phyloP scores from a whole-genome alignment of 2,797 vertebrate species.

The Lagorchestes hirsutus region DNA sequence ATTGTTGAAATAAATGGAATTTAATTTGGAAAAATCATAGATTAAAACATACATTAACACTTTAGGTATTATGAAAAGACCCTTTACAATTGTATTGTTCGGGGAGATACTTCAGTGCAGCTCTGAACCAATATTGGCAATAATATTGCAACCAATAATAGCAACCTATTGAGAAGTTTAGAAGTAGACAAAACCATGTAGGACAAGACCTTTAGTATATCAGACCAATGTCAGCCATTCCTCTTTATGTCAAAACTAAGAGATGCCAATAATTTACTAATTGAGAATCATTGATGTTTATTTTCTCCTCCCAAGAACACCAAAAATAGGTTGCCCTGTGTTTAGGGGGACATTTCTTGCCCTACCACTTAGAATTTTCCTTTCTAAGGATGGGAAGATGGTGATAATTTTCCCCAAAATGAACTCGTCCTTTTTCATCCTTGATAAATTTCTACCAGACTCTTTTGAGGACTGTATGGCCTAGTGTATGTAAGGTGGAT shows the following conservation, averaged over 20 bases:
- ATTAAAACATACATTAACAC: neutral
- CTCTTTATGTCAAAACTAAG: neutral
- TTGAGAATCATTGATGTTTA: neutral
- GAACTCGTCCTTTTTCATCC: neutral
- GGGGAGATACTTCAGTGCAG: neutral
- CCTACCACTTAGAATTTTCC: conserved; percentile 12
- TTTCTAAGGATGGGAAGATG: neutral
- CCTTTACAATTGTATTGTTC: neutral
- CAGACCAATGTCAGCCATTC: neutral
- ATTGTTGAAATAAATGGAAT: neutral
- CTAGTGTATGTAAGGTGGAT: no score
- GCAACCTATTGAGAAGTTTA: neutral
- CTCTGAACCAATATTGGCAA: neutral
- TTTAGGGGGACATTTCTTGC: neutral
- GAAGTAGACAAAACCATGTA: neutral
- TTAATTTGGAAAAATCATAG: neutral
- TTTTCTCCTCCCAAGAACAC: neutral
- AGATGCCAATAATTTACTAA: neutral
- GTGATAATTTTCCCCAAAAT: neutral
- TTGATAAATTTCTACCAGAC: neutral
- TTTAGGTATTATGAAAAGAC: neutral
- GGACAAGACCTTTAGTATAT: neutral
- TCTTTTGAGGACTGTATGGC: neutral
- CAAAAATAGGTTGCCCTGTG: neutral
- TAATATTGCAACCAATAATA: no score